Percentiles rank a stretch among this genome's conserved stretches.
phyloP scores from a whole-genome alignment of 1,140 invertebrate species.

The Zaprionus davidi region DNA sequence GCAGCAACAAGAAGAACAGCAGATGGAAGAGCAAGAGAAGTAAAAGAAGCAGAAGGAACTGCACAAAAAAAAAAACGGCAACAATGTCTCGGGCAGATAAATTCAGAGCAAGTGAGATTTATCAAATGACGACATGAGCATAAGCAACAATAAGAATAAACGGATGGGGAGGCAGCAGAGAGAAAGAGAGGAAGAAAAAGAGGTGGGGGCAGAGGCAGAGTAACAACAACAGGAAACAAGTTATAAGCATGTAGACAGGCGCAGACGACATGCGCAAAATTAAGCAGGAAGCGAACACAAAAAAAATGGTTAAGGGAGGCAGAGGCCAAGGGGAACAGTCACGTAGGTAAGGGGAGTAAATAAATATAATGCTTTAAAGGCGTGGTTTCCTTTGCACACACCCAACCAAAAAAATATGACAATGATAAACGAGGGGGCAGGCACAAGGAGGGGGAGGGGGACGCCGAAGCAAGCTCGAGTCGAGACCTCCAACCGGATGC shows the following conservation, averaged over 20 bases:
- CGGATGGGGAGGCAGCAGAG: neutral
- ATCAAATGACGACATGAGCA: slow-evolving; percentile 67
- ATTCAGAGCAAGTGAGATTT: slow-evolving; percentile 76
- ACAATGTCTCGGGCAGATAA: slow-evolving; percentile 57
- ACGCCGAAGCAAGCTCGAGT: slow-evolving; percentile 35
- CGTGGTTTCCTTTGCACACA: slow-evolving; percentile 1
- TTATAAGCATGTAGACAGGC: slow-evolving; percentile 79
- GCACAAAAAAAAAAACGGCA: slow-evolving; percentile 9
- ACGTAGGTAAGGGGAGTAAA: slow-evolving; percentile 35
- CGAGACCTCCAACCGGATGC: slow-evolving; percentile 58
- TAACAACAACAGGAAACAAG: slow-evolving; percentile 68
- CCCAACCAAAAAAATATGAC: slow-evolving; percentile 57
- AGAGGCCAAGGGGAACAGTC: neutral
- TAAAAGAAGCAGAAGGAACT: neutral
- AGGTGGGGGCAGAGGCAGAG: neutral
- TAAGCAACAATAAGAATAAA: slow-evolving; percentile 47
- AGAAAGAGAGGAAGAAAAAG: neutral
- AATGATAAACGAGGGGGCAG: slow-evolving; percentile 62
- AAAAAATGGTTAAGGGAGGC: slow-evolving; percentile 9
- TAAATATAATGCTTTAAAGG: slow-evolving; percentile 72
- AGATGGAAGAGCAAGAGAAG: neutral
- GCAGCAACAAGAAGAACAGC: neutral
- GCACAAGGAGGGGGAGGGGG: slow-evolving; percentile 11
- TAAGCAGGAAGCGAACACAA: slow-evolving; percentile 67
- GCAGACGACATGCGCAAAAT: slow-evolving; percentile 73